phyloP scores from a whole-genome alignment of 2,113 vertebrate species.

The Oriolus oriolus region DNA sequence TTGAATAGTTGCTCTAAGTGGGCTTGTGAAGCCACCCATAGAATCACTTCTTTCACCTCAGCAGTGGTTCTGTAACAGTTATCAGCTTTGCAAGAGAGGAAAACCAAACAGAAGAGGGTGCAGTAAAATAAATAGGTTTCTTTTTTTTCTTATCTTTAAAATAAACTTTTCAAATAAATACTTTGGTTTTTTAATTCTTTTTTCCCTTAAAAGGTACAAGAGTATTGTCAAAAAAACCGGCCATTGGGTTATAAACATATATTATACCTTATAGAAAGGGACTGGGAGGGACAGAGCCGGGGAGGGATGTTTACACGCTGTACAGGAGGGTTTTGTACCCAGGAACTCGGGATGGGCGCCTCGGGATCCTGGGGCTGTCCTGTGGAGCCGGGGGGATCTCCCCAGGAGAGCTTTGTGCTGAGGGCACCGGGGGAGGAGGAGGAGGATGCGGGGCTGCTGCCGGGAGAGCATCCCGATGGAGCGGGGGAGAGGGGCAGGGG shows the following conservation, averaged over 20 bases:
- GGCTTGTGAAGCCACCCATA: constrained; percentile 50
- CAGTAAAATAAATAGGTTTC: constrained; percentile 67
- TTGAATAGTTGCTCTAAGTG: constrained; percentile 65
- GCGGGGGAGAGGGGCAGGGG: not conserved
- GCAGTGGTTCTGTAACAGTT: constrained; percentile 61
- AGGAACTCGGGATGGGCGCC: not conserved
- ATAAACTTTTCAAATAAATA: constrained; percentile 74
- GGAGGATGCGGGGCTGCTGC: not conserved
- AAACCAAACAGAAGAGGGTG: constrained; percentile 48
- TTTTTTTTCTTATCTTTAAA: constrained; percentile 59
- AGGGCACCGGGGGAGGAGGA: not conserved
- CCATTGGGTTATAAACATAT: constrained; percentile 36
- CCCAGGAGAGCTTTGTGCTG: not conserved
- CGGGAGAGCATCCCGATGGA: not conserved
- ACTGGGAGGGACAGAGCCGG: not conserved
- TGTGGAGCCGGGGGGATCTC: not conserved
- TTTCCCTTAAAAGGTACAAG: constrained; percentile 36
- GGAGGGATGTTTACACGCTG: constrained; percentile 2
- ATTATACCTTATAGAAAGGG: constrained; percentile 41
- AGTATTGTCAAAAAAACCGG: constrained; percentile 35
- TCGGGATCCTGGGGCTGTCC: not conserved
- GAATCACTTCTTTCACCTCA: constrained; percentile 59
- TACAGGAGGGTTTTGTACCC: constrained; percentile 25
- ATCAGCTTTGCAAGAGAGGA: constrained; percentile 52
- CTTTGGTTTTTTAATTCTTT: not conserved